Base-by-base conservation (phyloP, 2,888 invertebrate genomes). In the Teleiodes luculella region DNA sequence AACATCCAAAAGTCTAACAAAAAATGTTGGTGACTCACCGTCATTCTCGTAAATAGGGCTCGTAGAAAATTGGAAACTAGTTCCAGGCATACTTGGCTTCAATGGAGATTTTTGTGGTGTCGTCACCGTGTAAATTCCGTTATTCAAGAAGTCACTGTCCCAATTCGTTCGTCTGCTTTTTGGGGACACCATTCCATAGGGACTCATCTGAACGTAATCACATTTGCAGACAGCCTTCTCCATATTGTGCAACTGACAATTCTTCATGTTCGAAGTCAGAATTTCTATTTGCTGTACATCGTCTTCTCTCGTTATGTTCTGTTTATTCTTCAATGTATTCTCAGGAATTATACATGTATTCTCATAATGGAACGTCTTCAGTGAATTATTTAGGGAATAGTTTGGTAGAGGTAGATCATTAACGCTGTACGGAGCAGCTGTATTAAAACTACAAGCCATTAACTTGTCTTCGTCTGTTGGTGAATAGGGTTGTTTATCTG, bases 331-430 rank as follows among this genome's bases (percentile, higher is more conserved):
- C 16, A 87, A 64, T 7, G 89, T 82, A 57, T 79, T 88, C 30
- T 88, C 89, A 14, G 90, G 88, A 65, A 86, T 80, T 59, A 89
- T 86, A 53, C 90, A 86, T 13, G 84, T 86, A 59, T 89, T 87
- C 62, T 90, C 89, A 52, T 87, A 86, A 59, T 90, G 88, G 70
- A 90, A 90, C 55, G 88, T 90, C 59, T 88, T 87, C 3, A 91
- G 74, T 5, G 91, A 91, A 70, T 91, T 91, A 61, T 91, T 91
- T 45, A 91, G 78, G 31, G 90, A 92, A 68, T 91, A 92, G 68
- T 92, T 92, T 1, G 92, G 92, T 48, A 91, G 63, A n/a, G 91
- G 91, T 43, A 92, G 67, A 50, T 90, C 89, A 62, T 86, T 87
- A 37, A 85, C 70, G 61, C 71, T 81, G 61, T 85, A 88, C 0